Conservation (phyloP, 2,113 vertebrate genomes). For the Strix uralensis region DNA sequence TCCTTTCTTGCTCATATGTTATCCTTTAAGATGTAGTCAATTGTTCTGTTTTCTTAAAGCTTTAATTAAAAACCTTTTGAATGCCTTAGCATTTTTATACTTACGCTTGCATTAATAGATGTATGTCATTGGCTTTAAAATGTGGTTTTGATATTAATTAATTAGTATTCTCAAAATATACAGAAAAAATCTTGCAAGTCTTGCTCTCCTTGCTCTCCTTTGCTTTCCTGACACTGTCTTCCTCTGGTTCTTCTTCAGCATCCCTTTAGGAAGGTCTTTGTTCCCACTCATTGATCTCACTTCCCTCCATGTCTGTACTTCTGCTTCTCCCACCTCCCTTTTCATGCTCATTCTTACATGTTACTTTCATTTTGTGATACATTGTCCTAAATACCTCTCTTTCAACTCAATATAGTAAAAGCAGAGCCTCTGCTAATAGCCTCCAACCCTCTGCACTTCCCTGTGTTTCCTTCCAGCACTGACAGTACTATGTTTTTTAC, state of each 20-base stretch:
- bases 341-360: not conserved
- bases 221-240: not conserved
- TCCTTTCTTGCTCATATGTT: not conserved
- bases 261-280: not conserved
- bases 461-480: not conserved
- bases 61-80: slow-evolving; percentile 9
- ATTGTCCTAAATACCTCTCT: not conserved
- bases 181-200: not conserved
- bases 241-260: not conserved
- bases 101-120: not conserved
- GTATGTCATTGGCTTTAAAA: not conserved
- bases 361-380: not conserved
- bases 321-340: not conserved
- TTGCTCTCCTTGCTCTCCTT: not conserved
- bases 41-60: not conserved
- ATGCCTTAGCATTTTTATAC: not conserved
- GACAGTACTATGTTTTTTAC: not conserved
- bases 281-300: not conserved
- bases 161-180: not conserved
- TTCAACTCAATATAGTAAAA: not conserved
- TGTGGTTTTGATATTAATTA: not conserved
- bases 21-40: not conserved
- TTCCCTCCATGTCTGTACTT: not conserved
- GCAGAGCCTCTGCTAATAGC: not conserved
- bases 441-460: not conserved